These are phyloP conservation scores for Ectemnius cavifrons DNA, from an alignment of 2,888 invertebrate genomes.

Conservation along the genomic window DNA sequence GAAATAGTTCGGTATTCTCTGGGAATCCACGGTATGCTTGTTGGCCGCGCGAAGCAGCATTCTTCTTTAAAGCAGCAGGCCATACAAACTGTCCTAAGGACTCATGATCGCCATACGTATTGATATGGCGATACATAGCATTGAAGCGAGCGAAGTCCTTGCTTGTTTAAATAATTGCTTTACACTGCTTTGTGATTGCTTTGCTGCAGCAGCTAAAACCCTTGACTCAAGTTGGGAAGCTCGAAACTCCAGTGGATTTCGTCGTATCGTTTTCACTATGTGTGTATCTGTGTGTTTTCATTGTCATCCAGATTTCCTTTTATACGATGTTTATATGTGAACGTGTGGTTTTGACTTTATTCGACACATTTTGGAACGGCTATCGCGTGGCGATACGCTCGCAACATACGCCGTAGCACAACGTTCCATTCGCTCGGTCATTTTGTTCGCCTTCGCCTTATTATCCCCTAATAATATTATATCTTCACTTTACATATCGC, in stretches of 20 bases:
- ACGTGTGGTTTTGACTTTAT: constrained; percentile 19
- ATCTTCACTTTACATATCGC: constrained; percentile 43
- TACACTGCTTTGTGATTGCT: constrained; percentile 60
- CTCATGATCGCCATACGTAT: constrained; percentile 23
- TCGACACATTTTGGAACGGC: constrained; percentile 27
- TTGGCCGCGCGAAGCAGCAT: constrained; percentile 64
- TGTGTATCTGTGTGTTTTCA: constrained; percentile 33
- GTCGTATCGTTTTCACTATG: constrained; percentile 39
- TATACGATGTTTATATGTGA: constrained; percentile 28
- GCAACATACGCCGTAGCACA: constrained; percentile 22
- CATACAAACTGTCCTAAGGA: constrained; percentile 54
- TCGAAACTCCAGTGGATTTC: constrained; percentile 67
- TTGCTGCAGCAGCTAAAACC: constrained; percentile 74
- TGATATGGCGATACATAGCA: constrained; percentile 8
- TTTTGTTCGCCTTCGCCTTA: constrained; percentile 31
- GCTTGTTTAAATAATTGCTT: constrained; percentile 52
- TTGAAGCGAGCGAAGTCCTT: constrained; percentile 39
- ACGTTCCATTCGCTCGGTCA: constrained; percentile 30
- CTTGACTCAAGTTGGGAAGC: constrained; percentile 78
- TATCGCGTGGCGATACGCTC: constrained; percentile 18
- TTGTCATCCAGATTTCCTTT: constrained; percentile 9
- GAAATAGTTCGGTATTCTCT: constrained; percentile 5
- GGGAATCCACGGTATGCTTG: constrained; percentile 25
- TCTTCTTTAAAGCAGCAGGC: constrained; percentile 64
- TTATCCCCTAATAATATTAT: constrained; percentile 48